phyloP scores from a whole-genome alignment of 2,888 invertebrate species.

The Iselma pallidipennis region DNA sequence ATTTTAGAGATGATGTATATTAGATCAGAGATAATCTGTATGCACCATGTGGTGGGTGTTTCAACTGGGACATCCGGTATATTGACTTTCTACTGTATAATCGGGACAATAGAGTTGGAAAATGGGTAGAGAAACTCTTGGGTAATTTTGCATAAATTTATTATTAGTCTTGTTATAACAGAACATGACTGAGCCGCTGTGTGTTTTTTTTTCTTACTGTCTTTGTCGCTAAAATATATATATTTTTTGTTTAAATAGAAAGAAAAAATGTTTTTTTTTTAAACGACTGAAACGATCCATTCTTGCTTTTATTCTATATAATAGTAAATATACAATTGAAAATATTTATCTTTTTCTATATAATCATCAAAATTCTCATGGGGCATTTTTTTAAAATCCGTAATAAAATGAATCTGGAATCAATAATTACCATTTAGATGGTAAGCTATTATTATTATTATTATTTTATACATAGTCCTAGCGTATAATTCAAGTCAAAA shows the following conservation, averaged over 20 bases:
- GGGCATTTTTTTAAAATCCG: too few relatives aligned
- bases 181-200: not conserved
- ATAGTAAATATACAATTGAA: not conserved
- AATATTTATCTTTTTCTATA: not conserved
- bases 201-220: not conserved
- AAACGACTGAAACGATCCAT: too few relatives aligned
- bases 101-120: too few relatives aligned
- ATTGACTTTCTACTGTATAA: too few relatives aligned
- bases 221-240: not conserved
- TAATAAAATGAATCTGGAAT: not conserved
- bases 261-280: too few relatives aligned
- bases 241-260: not conserved
- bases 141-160: not conserved
- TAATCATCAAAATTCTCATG: too few relatives aligned
- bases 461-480: not conserved
- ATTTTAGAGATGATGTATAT: too few relatives aligned
- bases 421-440: not conserved
- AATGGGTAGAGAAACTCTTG: not conserved
- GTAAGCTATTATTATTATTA: not conserved
- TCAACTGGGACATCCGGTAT: too few relatives aligned
- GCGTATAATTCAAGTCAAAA: not conserved
- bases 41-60: too few relatives aligned
- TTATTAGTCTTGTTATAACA: constrained; percentile 1
- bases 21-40: too few relatives aligned
- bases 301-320: not conserved